Conservation (phyloP, 2,797 vertebrate species). For the Erithacus rubecula region DNA sequence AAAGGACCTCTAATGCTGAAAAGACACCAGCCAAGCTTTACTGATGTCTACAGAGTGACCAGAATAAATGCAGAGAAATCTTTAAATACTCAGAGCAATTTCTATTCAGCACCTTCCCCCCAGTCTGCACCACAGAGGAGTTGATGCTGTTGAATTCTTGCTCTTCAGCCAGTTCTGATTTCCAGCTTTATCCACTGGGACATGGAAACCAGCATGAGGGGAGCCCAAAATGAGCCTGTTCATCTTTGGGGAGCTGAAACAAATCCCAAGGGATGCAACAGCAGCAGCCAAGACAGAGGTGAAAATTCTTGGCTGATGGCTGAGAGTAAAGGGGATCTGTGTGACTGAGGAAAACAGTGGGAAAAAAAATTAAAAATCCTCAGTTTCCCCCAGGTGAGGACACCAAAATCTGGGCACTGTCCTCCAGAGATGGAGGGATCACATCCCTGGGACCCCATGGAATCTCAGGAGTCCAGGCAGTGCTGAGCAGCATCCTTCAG, state of each 20-base stretch:
- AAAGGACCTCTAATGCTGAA: neutral
- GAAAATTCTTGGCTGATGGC: neutral
- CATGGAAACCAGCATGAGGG: fast-evolving
- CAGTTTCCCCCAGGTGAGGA: neutral
- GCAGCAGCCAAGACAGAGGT: neutral
- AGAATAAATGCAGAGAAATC: neutral
- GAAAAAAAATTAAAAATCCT: neutral
- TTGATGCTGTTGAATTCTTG: fast-evolving
- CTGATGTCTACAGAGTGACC: neutral
- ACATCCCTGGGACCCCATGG: neutral
- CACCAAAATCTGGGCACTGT: neutral
- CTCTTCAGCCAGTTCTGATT: neutral
- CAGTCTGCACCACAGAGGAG: neutral
- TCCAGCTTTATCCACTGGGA: neutral
- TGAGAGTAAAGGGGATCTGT: neutral
- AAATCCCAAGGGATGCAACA: neutral
- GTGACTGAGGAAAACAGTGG: neutral
- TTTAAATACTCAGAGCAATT: neutral
- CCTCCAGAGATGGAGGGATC: neutral
- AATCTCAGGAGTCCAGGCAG: neutral
- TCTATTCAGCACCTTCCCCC: neutral
- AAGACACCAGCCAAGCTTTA: neutral
- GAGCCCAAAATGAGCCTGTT: neutral
- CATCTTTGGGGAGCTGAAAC: neutral
- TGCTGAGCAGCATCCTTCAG: neutral